Evolutionary conservation across 2,113 vertebrate species (phyloP).

Genomic region (Trematocara unimaculatum): DNA sequence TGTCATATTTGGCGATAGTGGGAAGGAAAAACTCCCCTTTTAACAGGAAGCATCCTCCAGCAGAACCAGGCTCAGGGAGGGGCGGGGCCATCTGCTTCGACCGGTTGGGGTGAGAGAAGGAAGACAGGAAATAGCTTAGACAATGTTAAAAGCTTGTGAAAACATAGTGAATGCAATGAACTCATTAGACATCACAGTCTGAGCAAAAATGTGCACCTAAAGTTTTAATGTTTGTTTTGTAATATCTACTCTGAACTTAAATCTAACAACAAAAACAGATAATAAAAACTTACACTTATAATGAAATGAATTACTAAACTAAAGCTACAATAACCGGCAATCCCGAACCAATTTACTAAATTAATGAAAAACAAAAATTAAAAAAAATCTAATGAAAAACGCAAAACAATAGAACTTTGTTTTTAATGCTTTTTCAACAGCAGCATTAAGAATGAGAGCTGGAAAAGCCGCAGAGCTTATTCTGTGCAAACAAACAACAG

Average conservation of each 20-base stretch:
- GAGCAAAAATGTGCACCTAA: background rate
- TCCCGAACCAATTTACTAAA: background rate
- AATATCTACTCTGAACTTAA: background rate
- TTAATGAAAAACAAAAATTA: background rate
- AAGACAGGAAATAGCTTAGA: background rate
- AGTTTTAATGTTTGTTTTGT: background rate
- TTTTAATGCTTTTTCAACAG: background rate
- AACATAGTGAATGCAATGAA: background rate
- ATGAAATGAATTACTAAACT: background rate
- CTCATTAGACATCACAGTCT: background rate
- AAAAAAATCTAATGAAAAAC: background rate
- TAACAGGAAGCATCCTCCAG: background rate
- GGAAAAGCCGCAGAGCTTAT: background rate
- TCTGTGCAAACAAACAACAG: background rate
- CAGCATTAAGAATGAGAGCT: background rate
- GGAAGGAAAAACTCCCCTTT: background rate
- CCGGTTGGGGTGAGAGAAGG: rapidly evolving
- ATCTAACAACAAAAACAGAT: background rate
- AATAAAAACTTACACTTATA: background rate
- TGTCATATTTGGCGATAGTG: rapidly evolving
- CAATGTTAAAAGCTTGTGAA: background rate
- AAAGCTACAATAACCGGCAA: background rate
- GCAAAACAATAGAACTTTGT: background rate
- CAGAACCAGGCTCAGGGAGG: background rate
- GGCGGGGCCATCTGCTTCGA: rapidly evolving